Percentiles rank a stretch among this genome's conserved stretches.
Conservation (phyloP, 2,888 invertebrate species). For the Noctua comes region DNA sequence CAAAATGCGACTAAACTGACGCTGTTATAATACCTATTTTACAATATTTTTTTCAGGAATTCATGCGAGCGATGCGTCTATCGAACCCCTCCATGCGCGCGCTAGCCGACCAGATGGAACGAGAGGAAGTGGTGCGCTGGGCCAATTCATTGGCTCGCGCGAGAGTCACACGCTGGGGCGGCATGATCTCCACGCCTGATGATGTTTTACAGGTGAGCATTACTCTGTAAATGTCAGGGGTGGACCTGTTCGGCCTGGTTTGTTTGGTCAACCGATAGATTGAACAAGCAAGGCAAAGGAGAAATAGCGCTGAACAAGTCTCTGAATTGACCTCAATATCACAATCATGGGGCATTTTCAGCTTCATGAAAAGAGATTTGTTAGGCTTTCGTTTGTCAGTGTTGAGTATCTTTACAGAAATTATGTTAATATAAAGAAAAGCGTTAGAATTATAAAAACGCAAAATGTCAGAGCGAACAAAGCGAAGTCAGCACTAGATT, state of each 20-base stretch:
- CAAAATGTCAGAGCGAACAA: not conserved
- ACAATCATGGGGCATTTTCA: not conserved
- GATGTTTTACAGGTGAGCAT: conserved; percentile 94
- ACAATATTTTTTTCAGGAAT: conserved; percentile 90
- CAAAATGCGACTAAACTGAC: not conserved
- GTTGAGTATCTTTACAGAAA: too few species aligned
- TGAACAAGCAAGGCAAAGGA: too few species aligned
- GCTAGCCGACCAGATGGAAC: conserved; percentile 98
- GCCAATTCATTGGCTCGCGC: conserved; percentile 95
- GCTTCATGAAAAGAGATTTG: not conserved
- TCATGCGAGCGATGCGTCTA: conserved; percentile 97
- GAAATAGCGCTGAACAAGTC: too few species aligned
- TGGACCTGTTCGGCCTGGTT: not conserved
- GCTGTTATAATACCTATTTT: not conserved
- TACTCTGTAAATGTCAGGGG: not conserved
- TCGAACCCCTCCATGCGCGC: conserved; percentile 98
- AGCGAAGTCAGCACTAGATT: not conserved
- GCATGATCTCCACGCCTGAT: conserved; percentile 99
- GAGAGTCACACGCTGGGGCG: conserved; percentile 98
- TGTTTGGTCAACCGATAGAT: not conserved
- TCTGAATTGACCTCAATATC: too few species aligned
- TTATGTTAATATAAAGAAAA: not conserved
- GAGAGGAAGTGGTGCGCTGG: conserved; percentile 98
- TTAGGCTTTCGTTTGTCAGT: not conserved
- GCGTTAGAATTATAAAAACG: not conserved